Conservation (phyloP, 2,797 vertebrate species). For the Parauchenoglanis punctatus region DNA sequence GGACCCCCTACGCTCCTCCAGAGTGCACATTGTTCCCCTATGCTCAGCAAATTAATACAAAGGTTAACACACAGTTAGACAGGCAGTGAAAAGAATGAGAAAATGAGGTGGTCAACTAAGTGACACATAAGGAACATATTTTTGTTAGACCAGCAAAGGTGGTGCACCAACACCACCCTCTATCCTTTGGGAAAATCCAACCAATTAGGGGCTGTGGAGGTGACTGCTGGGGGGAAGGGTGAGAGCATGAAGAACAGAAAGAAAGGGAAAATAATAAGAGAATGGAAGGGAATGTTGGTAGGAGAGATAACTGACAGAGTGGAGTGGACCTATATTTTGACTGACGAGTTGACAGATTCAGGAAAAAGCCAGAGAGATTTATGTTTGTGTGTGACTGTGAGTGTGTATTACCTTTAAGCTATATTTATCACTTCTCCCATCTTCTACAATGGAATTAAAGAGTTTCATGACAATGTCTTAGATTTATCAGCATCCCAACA, state of each 20-base stretch:
- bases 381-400: not conserved
- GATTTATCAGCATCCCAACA: slow-evolving; percentile 7
- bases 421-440: not conserved
- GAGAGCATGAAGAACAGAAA: not conserved
- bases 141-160: slow-evolving; percentile 63
- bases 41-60: slow-evolving; percentile 68
- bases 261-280: not conserved
- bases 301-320: slow-evolving; percentile 19
- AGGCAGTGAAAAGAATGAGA: slow-evolving; percentile 58
- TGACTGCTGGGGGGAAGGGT: not conserved
- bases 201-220: slow-evolving; percentile 22
- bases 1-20: not conserved
- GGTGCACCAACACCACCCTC: slow-evolving; percentile 31
- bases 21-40: slow-evolving; percentile 16
- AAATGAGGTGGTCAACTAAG: slow-evolving; percentile 62
- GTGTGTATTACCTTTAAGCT: not conserved
- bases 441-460: not conserved
- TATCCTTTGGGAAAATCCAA: slow-evolving; percentile 47
- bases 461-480: not conserved
- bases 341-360: slow-evolving; percentile 37
- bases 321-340: slow-evolving; percentile 28
- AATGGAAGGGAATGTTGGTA: not conserved
- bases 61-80: slow-evolving; percentile 71
- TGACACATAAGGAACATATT: slow-evolving; percentile 72
- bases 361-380: not conserved